Evolutionary conservation across 2,797 vertebrate genomes (phyloP).

Genomic region (Momotus momota): DNA sequence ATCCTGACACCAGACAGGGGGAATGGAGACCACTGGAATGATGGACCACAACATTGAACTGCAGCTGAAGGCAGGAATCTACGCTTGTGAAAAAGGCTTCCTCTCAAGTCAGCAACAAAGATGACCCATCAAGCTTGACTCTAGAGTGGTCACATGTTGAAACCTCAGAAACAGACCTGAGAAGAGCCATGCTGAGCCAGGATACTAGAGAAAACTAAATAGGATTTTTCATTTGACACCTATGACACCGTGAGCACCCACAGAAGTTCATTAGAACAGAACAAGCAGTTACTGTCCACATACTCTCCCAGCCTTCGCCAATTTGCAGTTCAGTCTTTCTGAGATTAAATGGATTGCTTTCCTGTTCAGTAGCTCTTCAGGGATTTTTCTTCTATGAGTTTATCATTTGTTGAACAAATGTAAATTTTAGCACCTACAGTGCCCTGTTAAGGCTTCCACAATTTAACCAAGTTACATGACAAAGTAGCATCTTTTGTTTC

Average conservation of each 20-base stretch:
- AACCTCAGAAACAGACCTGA: background rate
- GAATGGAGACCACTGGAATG: background rate
- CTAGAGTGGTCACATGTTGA: background rate
- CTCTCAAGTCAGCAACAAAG: background rate
- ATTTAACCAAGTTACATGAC: background rate
- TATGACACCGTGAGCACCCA: background rate
- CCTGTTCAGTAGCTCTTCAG: background rate
- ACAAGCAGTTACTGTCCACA: background rate
- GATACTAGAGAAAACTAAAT: background rate
- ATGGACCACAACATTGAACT: background rate
- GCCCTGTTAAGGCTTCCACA: background rate
- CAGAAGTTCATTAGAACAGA: background rate
- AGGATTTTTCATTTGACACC: background rate
- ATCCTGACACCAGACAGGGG: background rate
- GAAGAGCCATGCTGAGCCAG: background rate
- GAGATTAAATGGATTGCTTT: background rate
- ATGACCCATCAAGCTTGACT: background rate
- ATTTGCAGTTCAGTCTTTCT: background rate
- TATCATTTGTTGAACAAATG: background rate
- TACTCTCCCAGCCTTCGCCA: background rate
- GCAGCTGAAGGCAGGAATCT: background rate
- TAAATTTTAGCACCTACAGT: background rate
- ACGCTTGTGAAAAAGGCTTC: background rate
- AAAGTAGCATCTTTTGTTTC: background rate
- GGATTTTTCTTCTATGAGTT: background rate